Evolutionary conservation across 2,797 vertebrate species (phyloP).

Genomic region (Pelochelys cantorii): DNA sequence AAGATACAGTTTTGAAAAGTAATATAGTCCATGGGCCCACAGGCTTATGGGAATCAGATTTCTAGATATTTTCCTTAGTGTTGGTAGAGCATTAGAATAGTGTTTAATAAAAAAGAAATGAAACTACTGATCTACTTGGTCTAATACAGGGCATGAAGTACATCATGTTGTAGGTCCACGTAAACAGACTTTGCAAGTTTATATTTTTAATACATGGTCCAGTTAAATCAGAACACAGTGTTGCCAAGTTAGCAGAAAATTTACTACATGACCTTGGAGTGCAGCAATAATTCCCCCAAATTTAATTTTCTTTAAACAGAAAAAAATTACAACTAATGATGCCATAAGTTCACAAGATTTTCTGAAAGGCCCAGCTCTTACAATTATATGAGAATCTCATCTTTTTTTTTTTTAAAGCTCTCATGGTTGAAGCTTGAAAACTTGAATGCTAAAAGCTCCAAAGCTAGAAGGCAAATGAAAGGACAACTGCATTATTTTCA

Average conservation of each 20-base stretch:
- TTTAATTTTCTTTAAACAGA: no score
- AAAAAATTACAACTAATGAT: not conserved
- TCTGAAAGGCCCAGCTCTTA: not conserved
- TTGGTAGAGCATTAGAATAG: not conserved
- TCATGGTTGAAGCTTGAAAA: not conserved
- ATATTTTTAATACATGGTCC: not conserved
- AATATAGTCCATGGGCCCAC: not conserved
- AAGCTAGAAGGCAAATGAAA: not conserved
- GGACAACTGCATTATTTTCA: not conserved
- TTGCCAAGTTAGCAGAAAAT: no score
- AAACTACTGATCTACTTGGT: not conserved
- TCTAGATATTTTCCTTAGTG: not conserved
- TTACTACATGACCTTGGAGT: no score
- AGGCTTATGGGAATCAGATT: not conserved
- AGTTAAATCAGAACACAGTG: not conserved
- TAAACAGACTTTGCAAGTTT: not conserved
- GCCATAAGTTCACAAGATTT: not conserved
- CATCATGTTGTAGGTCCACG: not conserved
- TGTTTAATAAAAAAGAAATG: not conserved
- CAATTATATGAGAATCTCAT: not conserved
- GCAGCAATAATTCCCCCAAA: no score
- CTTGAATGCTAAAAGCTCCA: not conserved
- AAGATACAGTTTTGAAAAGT: not conserved
- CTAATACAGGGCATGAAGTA: not conserved
- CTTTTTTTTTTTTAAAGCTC: fast-evolving